These are phyloP conservation scores for Chaetops frenatus DNA, from an alignment of 2,113 vertebrate genomes.

Conservation along the genomic window DNA sequence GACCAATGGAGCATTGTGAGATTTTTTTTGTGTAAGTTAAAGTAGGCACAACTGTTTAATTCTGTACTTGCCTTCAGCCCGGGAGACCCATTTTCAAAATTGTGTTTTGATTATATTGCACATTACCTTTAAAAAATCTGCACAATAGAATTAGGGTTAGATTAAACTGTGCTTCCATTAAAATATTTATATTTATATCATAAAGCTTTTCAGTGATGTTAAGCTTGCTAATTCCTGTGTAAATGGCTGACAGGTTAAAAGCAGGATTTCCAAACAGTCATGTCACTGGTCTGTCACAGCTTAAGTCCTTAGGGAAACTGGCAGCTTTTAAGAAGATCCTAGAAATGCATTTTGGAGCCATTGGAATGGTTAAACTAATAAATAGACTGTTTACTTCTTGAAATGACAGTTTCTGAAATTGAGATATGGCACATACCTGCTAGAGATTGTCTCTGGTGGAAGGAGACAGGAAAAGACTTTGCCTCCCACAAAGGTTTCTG, in stretches of 20 bases:
- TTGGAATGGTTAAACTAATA: background rate
- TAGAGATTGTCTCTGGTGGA: background rate
- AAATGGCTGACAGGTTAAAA: background rate
- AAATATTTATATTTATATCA: background rate
- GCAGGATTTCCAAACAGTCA: background rate
- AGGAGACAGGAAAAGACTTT: background rate
- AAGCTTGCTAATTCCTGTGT: background rate
- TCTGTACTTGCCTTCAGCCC: background rate
- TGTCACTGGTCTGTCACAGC: background rate
- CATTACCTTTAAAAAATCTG: background rate
- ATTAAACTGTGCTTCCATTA: background rate
- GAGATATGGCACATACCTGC: background rate
- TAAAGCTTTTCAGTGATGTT: background rate
- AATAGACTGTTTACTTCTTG: background rate
- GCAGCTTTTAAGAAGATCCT: background rate
- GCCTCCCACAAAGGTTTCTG: background rate
- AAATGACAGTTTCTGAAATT: background rate
- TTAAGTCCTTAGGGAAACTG: background rate
- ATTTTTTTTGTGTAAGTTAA: slow-evolving; percentile 16
- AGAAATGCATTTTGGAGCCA: background rate
- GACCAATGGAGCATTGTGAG: slow-evolving; percentile 58
- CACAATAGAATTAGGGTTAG: background rate
- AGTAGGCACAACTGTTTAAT: slow-evolving; percentile 32
- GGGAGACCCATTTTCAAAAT: slow-evolving; percentile 7
- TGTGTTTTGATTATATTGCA: background rate